Conservation (phyloP, 2,888 invertebrate genomes). For the Apantesis nais region DNA sequence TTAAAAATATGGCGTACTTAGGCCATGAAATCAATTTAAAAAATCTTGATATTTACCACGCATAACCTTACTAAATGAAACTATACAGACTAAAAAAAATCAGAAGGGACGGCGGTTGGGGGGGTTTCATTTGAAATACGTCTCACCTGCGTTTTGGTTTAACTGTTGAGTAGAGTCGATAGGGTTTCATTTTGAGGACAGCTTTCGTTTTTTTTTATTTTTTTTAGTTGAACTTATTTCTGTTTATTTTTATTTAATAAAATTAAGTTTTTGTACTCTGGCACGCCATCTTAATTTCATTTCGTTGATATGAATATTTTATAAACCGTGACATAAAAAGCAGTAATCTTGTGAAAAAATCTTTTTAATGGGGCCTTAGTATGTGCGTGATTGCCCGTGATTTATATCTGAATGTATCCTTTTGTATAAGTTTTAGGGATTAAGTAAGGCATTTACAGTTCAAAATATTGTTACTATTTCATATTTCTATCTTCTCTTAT, state of each 20-base stretch:
- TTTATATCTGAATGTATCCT: neutral
- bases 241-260: too few species aligned
- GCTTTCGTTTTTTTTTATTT: neutral
- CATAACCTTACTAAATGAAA: neutral
- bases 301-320: neutral
- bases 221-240: neutral
- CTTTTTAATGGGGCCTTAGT: neutral
- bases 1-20: constrained; percentile 1
- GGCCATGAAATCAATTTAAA: constrained; percentile 10
- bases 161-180: neutral
- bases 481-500: neutral
- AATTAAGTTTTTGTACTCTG: too few species aligned
- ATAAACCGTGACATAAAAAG: neutral
- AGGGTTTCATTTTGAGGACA: neutral
- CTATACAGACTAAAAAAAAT: neutral
- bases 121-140: neutral
- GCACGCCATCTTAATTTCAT: neutral
- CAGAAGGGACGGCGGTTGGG: neutral
- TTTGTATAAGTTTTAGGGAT: neutral
- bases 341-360: neutral
- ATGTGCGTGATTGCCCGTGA: neutral
- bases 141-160: neutral
- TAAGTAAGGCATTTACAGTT: neutral
- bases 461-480: neutral
- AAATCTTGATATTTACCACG: constrained; percentile 5